These are phyloP conservation scores for Amblyornis subalaris DNA, from an alignment of 2,113 vertebrate species.

Conservation along the genomic window DNA sequence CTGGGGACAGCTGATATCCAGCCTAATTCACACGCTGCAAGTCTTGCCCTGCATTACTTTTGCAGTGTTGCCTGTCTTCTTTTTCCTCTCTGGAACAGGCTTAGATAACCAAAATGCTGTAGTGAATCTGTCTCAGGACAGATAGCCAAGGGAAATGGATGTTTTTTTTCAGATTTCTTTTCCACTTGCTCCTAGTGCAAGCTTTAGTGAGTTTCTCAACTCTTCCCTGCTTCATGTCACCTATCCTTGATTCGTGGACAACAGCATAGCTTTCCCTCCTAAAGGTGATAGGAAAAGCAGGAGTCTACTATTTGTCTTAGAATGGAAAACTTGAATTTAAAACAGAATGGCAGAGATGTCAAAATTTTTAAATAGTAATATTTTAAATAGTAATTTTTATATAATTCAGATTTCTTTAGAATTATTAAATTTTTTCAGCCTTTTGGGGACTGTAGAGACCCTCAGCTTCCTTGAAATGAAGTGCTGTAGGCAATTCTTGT, in stretches of 20 bases:
- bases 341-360: not conserved
- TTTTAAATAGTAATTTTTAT: not conserved
- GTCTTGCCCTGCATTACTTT: not conserved
- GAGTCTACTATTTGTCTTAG: not conserved
- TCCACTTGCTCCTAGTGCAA: not conserved
- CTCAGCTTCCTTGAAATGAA: not conserved
- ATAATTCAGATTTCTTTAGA: not conserved
- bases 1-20: conserved; percentile 1
- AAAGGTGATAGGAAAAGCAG: not conserved
- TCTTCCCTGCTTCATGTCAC: not conserved
- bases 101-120: not conserved
- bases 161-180: not conserved
- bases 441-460: not conserved
- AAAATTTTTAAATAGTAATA: not conserved
- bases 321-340: not conserved
- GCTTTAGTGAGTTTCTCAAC: not conserved
- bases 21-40: not conserved
- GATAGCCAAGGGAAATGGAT: not conserved
- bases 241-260: not conserved
- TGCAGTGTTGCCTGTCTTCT: not conserved
- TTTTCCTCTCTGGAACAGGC: not conserved
- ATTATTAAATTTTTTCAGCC: not conserved
- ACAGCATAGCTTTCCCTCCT: not conserved
- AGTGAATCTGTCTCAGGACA: not conserved
- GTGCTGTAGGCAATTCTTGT: not conserved